Conservation (phyloP, 1,140 invertebrate species). For the Thaumetopoea pityocampa region DNA sequence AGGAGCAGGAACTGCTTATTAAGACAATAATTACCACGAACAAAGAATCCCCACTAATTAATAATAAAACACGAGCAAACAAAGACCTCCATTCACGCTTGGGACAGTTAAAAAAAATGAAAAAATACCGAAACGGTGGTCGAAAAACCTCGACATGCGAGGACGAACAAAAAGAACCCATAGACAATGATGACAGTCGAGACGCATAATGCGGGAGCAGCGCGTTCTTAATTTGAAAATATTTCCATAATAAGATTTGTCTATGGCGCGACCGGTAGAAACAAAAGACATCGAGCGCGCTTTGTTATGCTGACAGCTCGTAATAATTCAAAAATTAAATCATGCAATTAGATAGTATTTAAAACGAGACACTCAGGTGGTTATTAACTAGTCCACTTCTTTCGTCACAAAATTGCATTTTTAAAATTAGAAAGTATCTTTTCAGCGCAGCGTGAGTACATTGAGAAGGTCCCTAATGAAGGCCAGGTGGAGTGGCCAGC, state of each 20-base stretch:
- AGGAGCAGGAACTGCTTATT: constrained; percentile 72
- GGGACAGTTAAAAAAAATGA: constrained; percentile 64
- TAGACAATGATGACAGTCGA: constrained; percentile 74
- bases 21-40: constrained; percentile 75
- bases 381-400: constrained; percentile 70
- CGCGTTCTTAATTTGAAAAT: constrained; percentile 74
- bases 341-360: constrained; percentile 48
- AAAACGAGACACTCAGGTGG: constrained; percentile 23
- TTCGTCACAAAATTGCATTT: constrained; percentile 68
- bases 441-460: constrained; percentile 59
- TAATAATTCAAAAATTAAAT: constrained; percentile 68
- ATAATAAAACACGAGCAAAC: constrained; percentile 75
- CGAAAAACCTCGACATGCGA: constrained; percentile 73
- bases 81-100: constrained; percentile 71
- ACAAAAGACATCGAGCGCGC: constrained; percentile 59
- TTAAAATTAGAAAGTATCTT: constrained; percentile 62
- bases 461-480: constrained; percentile 71
- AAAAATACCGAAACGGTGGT: constrained; percentile 73
- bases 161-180: constrained; percentile 67
- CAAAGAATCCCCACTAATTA: constrained; percentile 73
- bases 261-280: constrained; percentile 61
- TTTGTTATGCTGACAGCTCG: constrained; percentile 62
- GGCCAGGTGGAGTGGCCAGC: constrained; percentile 68
- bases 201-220: constrained; percentile 73
- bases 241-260: constrained; percentile 76